Base-by-base conservation (phyloP, 2,888 invertebrate species). In the Cheiracanthium punctorium region DNA sequence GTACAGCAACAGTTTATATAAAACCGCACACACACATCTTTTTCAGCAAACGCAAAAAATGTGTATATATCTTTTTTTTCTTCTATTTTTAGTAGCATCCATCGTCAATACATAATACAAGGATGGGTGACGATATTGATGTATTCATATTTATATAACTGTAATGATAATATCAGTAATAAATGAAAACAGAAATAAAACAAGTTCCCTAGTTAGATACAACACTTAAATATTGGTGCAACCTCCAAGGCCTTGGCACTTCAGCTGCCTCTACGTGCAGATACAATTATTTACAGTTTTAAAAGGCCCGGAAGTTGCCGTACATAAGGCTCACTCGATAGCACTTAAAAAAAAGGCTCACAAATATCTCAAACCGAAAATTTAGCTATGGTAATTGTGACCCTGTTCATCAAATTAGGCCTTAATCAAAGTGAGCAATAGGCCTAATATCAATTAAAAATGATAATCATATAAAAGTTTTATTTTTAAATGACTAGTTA, bases 251-350 rank as follows among this genome's bases (percentile, higher is more conserved):
- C 85, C 88, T 88, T 88, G 88, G 88, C 88, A 88, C 88, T 88
- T 88, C 88, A 75, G 88, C 82, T 85, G 88, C 88, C 88, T 33
- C 88, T 81, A 80, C 88, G 87, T 88, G 84, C 84, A 82, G 82
- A 64, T 88, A 85, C 85, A 85, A 77, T 85, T 88, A 88, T 88
- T 84, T 88, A 88, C 88, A 88, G 81, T 88, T 88, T 88, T 80
- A 88, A 82, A 88, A 88, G 88, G 80, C 88, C 88, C 69, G 80
- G 79, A 82, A 82, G 76, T 76, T 87, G 87, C 28, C 74, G 29
- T 81, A 80, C 87, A 81, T 87, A 87, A 87, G 87, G 87, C 87
- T 87, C 87, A 81, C 80, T 87, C 87, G 32, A 64, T 48, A 75
- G 69, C 75, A 37, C 29, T 17, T 28, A 70, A 74, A 74, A 84